Evolutionary conservation across 2,797 vertebrate genomes (phyloP).

Genomic region (Gadopsis bispinosus): DNA sequence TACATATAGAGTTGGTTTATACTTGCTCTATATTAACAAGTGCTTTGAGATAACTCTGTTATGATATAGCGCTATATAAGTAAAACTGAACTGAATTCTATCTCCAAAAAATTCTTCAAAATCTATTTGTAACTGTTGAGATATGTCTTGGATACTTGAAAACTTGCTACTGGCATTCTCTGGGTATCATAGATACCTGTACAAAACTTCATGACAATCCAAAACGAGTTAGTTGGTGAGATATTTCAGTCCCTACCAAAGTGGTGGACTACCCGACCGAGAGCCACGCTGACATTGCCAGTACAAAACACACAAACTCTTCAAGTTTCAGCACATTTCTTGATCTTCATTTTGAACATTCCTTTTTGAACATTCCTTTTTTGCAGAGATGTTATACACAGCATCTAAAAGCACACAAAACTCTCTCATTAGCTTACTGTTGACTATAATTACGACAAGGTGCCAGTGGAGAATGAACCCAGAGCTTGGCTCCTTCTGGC

Average conservation of each 20-base stretch:
- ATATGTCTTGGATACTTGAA: not conserved
- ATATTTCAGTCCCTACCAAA: not conserved
- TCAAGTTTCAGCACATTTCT: not conserved
- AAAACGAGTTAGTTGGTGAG: too few relatives aligned
- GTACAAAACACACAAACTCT: too few relatives aligned
- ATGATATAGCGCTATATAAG: too few relatives aligned
- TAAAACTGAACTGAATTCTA: too few relatives aligned
- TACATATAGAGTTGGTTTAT: too few relatives aligned
- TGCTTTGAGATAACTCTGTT: too few relatives aligned
- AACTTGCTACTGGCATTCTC: not conserved
- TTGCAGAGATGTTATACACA: not conserved
- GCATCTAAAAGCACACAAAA: not conserved
- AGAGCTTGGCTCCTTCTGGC: slow-evolving; percentile 79
- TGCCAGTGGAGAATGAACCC: slow-evolving; percentile 78
- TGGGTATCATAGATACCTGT: not conserved
- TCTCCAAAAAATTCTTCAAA: too few relatives aligned
- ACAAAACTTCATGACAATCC: not conserved
- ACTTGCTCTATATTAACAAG: too few relatives aligned
- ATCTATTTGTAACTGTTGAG: not conserved
- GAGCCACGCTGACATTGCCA: not conserved
- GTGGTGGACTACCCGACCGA: not conserved
- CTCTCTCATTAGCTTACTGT: slow-evolving; percentile 38
- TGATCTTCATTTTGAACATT: too few relatives aligned
- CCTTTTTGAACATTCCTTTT: not conserved
- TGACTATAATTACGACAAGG: slow-evolving; percentile 77